Evolutionary conservation across 1,140 invertebrate genomes (phyloP).

Genomic region (Episyrphus balteatus): DNA sequence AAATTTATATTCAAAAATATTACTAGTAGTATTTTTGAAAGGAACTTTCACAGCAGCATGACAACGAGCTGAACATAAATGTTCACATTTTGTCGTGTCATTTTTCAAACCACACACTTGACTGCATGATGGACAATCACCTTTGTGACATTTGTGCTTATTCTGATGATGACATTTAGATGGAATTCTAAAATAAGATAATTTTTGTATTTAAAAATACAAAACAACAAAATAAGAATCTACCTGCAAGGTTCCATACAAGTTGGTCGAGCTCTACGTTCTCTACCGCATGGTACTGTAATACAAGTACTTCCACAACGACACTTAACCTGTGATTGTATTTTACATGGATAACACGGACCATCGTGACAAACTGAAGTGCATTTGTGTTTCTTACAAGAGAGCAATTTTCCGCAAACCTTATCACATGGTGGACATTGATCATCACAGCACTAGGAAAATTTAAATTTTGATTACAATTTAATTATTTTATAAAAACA

Average conservation of each 20-base stretch:
- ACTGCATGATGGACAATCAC: conserved; percentile 71
- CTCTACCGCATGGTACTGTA: conserved; percentile 75
- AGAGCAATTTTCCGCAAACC: conserved; percentile 66
- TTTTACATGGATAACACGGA: conserved; percentile 80
- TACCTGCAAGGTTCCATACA: conserved; percentile 57
- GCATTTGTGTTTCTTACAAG: conserved; percentile 85
- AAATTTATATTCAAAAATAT: no score
- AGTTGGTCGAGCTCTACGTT: conserved; percentile 61
- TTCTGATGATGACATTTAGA: conserved; percentile 70
- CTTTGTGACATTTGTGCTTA: conserved; percentile 77
- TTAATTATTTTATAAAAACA: conserved; percentile 1
- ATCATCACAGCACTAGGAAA: conserved; percentile 66
- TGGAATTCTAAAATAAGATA: conserved; percentile 49
- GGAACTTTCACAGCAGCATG: conserved; percentile 64
- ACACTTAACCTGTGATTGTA: conserved; percentile 68
- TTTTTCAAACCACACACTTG: conserved; percentile 55
- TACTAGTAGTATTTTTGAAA: no score
- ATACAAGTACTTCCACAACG: conserved; percentile 69
- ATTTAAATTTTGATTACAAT: background rate
- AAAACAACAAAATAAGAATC: background rate
- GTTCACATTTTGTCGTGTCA: conserved; percentile 51
- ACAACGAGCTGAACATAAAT: conserved; percentile 63
- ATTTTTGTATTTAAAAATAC: no score
- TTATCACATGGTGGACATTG: conserved; percentile 82
- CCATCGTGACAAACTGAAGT: conserved; percentile 74